phyloP scores from a whole-genome alignment of 2,113 vertebrate genomes.

The Rallus limicola region DNA sequence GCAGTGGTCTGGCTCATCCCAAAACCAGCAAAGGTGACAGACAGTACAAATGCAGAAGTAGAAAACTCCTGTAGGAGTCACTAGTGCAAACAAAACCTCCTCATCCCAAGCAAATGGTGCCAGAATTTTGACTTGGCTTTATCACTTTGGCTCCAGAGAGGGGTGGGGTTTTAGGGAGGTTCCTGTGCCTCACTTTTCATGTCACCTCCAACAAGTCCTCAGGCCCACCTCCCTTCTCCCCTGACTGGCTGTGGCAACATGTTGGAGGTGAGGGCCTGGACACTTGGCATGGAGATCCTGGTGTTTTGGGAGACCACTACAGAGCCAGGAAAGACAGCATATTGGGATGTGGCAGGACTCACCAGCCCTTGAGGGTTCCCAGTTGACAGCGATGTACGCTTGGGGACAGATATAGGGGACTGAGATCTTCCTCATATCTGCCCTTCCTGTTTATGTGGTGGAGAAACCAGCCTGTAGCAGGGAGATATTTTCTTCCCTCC shows the following conservation, averaged over 20 bases:
- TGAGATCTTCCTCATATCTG: neutral
- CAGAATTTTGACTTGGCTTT: neutral
- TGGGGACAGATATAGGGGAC: neutral
- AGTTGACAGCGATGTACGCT: fast-evolving
- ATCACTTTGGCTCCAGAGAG: neutral
- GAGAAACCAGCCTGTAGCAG: neutral
- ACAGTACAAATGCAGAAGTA: neutral
- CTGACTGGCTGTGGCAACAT: fast-evolving
- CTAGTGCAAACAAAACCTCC: neutral
- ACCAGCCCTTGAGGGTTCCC: fast-evolving
- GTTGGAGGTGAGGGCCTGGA: neutral
- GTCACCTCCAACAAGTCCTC: neutral
- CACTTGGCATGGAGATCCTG: neutral
- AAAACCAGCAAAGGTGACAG: neutral
- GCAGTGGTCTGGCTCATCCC: neutral
- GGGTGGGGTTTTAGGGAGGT: neutral
- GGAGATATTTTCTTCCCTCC: neutral
- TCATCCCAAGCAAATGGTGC: neutral
- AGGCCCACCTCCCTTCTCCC: neutral
- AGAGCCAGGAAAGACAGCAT: neutral
- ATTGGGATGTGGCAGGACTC: neutral
- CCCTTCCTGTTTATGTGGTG: neutral
- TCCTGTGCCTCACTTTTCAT: fast-evolving
- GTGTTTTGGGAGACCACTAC: neutral
- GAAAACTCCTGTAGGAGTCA: neutral